Percentiles rank a stretch among this genome's conserved stretches.
phyloP scores from a whole-genome alignment of 2,113 vertebrate genomes.

The Syrrhaptes paradoxus region DNA sequence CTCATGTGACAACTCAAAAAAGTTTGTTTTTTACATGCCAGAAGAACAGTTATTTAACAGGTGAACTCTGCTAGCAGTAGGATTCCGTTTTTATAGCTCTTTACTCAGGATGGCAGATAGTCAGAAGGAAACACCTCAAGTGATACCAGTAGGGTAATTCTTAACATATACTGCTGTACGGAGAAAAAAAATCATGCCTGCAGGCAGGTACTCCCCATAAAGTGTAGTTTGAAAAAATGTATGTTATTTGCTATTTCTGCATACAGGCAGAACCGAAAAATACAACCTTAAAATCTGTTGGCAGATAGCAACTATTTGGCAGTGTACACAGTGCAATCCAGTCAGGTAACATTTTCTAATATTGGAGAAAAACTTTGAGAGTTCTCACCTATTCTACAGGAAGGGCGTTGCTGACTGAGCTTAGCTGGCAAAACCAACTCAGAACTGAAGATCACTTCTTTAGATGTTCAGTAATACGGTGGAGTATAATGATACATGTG shows the following conservation, averaged over 20 bases:
- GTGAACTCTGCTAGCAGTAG: background rate
- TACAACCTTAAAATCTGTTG: background rate
- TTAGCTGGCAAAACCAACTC: background rate
- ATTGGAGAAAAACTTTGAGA: background rate
- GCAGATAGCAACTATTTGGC: background rate
- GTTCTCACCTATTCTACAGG: constrained; percentile 68
- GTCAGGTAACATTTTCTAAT: rapidly evolving
- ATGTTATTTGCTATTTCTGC: background rate
- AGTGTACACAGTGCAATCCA: background rate
- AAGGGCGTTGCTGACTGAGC: constrained; percentile 30
- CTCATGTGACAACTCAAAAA: background rate
- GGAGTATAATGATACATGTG: background rate
- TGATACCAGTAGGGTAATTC: background rate
- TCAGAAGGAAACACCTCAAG: background rate
- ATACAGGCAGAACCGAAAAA: background rate
- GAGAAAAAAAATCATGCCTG: background rate
- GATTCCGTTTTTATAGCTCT: background rate
- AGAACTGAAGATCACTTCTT: constrained; percentile 58
- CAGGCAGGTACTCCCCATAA: background rate
- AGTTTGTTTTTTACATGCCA: background rate
- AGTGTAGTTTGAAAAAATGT: background rate
- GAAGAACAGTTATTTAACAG: background rate
- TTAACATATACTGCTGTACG: background rate
- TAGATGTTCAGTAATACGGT: constrained; percentile 64
- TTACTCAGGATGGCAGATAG: background rate